A percentile compares a stretch with the other conserved stretches of the same genome.
These are phyloP conservation scores for Neogobius melanostomus DNA, from an alignment of 2,113 vertebrate species.

Conservation along the genomic window DNA sequence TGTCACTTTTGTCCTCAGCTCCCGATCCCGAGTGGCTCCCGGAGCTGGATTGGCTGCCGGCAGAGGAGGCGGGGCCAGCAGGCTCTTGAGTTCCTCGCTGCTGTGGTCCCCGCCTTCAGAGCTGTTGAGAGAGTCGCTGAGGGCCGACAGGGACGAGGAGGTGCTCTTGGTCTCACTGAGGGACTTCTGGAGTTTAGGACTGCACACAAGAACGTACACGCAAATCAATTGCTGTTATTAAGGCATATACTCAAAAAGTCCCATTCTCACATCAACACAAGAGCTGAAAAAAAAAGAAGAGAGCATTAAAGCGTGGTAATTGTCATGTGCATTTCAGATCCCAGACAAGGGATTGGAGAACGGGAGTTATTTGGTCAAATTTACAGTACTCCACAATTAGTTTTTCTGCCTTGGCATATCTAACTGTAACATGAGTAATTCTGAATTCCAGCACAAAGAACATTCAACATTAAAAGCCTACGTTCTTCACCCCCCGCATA, in stretches of 20 bases:
- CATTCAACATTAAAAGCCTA: background rate
- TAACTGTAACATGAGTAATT: no score
- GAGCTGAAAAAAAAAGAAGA: no score
- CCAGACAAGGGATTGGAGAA: no score
- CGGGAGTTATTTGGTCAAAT: no score
- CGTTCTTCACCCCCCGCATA: background rate
- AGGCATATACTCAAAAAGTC: background rate
- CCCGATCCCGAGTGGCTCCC: slow-evolving; percentile 85
- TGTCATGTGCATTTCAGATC: no score
- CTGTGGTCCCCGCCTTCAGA: slow-evolving; percentile 90
- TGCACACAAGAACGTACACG: slow-evolving; percentile 30
- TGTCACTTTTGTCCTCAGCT: slow-evolving; percentile 92
- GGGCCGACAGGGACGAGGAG: slow-evolving; percentile 93
- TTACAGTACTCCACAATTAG: no score
- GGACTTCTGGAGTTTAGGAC: slow-evolving; percentile 88
- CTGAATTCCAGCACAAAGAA: background rate
- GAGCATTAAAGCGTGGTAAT: no score
- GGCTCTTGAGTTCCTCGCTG: slow-evolving; percentile 85
- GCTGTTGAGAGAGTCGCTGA: slow-evolving; percentile 96
- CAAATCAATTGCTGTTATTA: background rate
- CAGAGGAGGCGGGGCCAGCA: slow-evolving; percentile 88
- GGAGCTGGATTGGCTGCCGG: slow-evolving; percentile 87
- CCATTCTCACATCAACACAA: background rate
- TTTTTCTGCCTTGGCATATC: no score
- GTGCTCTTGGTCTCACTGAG: slow-evolving; percentile 86